Base-by-base conservation (phyloP, 2,797 vertebrate species). In the Scyliorhinus canicula region DNA sequence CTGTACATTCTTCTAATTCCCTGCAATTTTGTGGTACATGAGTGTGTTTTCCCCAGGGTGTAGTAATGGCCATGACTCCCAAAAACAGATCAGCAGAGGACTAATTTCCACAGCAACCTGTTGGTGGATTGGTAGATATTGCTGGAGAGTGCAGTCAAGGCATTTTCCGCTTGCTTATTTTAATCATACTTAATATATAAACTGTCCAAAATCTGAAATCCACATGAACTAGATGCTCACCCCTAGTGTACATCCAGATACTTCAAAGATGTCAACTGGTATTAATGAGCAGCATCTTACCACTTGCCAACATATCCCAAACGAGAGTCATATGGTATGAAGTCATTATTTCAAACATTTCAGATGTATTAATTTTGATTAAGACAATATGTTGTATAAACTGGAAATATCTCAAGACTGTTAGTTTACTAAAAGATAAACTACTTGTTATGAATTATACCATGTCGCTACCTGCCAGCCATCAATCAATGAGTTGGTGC, bases 341-440 rank as follows among this genome's bases (percentile, higher is more conserved):
- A 40, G 19, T 44, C 6, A 91, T 91, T 65, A 65, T 65, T 91
- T 65, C 40, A 91, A 91, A 44, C 60, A 65, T 2, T 91, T 21
- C 57, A 91, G 44, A 40, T 24, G 7, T 91, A 91, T 24, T 44
- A 24, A 26, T 21, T 44, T 90, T 91, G 35, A 16, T 24, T 24
- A 40, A 63, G 35, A 40, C 19, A n/a, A 24, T 74, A 63, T 91
- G 21, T 65, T 26, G 60, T 63, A 44, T 91, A 21, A 63, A 65
- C 19, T 91, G 88, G 88, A 63, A 90, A 40, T 63, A n/a, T n/a
- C 86, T 90, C 35, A 60, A 90, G 0, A 21, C 8, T 91, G n/a
- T 91, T 65, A 65, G n/a, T 65, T 91, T 91, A 28, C 24, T 65
- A 65, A 24, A 60, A 60, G 55, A 90, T 90, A 90, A 90, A 90